Base-by-base conservation (phyloP, 1,140 invertebrate genomes). In the Drosophila lowei region DNA sequence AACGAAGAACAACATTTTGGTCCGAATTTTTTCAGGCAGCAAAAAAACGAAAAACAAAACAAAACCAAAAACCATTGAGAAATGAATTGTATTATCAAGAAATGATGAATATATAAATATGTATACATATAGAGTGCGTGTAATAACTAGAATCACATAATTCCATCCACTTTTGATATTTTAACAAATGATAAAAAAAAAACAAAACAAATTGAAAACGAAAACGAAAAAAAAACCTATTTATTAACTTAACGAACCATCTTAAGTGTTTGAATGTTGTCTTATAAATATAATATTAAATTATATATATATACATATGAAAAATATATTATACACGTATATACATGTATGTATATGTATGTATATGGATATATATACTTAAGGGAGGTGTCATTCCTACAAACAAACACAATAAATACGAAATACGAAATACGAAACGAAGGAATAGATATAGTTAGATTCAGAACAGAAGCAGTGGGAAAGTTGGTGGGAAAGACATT, bases 71-170 rank as follows among this genome's bases (percentile, higher is more conserved):
- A 43, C 30, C 41, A 68, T 13, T 68, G 30, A 67, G 30, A 68
- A 68, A 57, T 68, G 65, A 68, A 68, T 68, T 67, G 50, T 67
- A 68, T 67, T 68, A 68, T 68, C 63, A 68, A 67, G 65, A 52
- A 74, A 66, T 41, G 34, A 74, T 54, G n/a, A 15, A 73, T 48
- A 57, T 47, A 43, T 53, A 59, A 49, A 56, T 74, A 61, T 49
- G 65, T 57, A 62, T 62, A 78, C 52, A 78, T 66, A 66, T 49
- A 76, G 50, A 79, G 73, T 75, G 73, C 74, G 73, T 86, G 73
- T 81, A 86, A 86, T 81, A 88, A 80, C 83, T 86, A 86, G 83
- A 83, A 88, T 88, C 83, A 86, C 83, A 86, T 88, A 88, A 86
- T 86, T 86, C 83, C 83, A 86, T 86, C 83, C 83, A 86, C 74